Evolutionary conservation across 64 coral and sea anemone genomes (phyloP).

Genomic region (Montipora foliosa): DNA sequence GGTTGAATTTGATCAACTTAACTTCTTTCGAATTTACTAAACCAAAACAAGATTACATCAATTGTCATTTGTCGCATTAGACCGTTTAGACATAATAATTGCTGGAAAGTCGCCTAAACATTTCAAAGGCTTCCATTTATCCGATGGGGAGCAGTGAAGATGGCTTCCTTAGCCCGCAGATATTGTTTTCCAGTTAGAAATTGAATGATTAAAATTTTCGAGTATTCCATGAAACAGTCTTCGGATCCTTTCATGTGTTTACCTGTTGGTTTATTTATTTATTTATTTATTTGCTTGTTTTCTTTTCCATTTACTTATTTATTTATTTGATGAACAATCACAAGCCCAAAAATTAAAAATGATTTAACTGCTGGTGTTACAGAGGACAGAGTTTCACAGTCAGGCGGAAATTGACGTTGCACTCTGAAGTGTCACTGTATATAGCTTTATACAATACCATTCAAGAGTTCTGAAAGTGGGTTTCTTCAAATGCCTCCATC

Average conservation of each 20-base stretch:
- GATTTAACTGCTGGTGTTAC: neutral
- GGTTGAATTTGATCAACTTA: too few species aligned
- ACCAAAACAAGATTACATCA: constrained; percentile 11
- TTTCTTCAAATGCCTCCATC: neutral
- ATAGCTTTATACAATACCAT: neutral
- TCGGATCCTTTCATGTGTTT: neutral
- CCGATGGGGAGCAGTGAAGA: neutral
- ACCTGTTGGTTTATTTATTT: neutral
- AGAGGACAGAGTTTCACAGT: neutral
- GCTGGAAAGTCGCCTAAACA: neutral
- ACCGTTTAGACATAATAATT: neutral
- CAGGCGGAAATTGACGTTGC: neutral
- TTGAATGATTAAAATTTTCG: neutral
- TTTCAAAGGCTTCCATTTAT: neutral
- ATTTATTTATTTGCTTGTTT: too few species aligned
- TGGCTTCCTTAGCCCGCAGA: neutral
- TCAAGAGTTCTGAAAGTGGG: neutral
- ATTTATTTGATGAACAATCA: too few species aligned
- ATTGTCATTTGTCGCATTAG: neutral
- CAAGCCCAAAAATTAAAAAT: too few species aligned
- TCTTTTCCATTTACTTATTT: too few species aligned
- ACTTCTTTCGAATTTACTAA: too few species aligned
- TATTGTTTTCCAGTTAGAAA: neutral
- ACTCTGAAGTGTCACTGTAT: neutral
- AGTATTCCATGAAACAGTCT: neutral